A percentile compares a stretch with the other conserved stretches of the same genome.
Evolutionary conservation across 2,888 invertebrate genomes (phyloP).

Genomic region (Spodoptera littoralis): DNA sequence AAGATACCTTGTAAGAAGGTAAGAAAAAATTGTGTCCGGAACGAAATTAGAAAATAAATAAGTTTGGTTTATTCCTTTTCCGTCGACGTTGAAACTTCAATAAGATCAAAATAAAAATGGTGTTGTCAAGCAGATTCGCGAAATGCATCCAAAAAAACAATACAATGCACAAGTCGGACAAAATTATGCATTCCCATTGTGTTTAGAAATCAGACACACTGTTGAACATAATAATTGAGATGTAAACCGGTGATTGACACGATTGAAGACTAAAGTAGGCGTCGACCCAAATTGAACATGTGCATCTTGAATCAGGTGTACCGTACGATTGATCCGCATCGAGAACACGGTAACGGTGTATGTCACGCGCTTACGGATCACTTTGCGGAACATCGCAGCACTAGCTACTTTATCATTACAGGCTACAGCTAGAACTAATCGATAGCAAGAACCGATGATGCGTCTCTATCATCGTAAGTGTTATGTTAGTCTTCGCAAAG

Average conservation of each 20-base stretch:
- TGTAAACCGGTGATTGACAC: constrained; percentile 43
- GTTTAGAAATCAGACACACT: constrained; percentile 37
- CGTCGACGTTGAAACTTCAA: neutral
- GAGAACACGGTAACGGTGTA: constrained; percentile 75
- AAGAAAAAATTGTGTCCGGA: too few relatives aligned
- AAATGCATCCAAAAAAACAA: constrained; percentile 11
- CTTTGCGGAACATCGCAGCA: constrained; percentile 64
- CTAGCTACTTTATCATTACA: constrained; percentile 32
- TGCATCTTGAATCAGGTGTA: constrained; percentile 74
- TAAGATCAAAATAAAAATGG: neutral
- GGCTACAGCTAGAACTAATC: constrained; percentile 37
- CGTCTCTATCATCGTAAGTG: constrained; percentile 15
- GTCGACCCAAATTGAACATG: constrained; percentile 64
- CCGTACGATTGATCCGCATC: constrained; percentile 80
- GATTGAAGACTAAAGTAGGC: constrained; percentile 56
- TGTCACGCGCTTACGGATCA: constrained; percentile 59
- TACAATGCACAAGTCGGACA: constrained; percentile 9
- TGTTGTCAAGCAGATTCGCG: neutral
- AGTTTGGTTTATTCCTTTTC: too few relatives aligned
- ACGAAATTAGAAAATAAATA: too few relatives aligned
- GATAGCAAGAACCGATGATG: constrained; percentile 24
- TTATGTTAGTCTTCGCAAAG: constrained; percentile 13
- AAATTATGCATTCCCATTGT: constrained; percentile 17
- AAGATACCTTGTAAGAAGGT: constrained; percentile 6
- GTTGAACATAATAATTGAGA: constrained; percentile 39